These are phyloP conservation scores for Dorcus hopei DNA, from an alignment of 2,888 invertebrate species.

Conservation along the genomic window DNA sequence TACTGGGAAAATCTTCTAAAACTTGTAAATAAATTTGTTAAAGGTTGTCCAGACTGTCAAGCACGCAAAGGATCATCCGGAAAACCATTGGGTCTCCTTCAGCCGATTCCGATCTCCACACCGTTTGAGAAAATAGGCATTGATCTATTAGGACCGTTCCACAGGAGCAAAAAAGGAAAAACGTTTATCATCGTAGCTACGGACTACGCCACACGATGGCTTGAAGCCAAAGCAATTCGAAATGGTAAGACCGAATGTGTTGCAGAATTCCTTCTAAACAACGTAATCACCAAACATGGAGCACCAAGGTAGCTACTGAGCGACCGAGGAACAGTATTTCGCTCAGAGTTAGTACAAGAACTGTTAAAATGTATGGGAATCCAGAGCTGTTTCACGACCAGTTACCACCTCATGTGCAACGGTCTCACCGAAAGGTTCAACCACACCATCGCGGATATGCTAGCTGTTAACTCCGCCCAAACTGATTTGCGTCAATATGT, in stretches of 20 bases:
- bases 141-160: constrained; percentile 24
- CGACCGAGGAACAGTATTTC: neutral
- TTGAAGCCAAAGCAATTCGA: constrained; percentile 8
- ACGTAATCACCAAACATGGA: neutral
- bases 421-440: constrained; percentile 14
- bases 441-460: constrained; percentile 6
- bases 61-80: too few relatives aligned
- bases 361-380: constrained; percentile 5
- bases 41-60: too few relatives aligned
- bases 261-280: neutral
- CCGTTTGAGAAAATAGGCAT: constrained; percentile 26
- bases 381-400: neutral
- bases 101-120: too few relatives aligned
- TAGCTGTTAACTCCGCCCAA: neutral
- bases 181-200: constrained; percentile 21
- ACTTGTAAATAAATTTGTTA: too few relatives aligned
- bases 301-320: neutral
- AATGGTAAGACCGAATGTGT: constrained; percentile 12
- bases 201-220: constrained; percentile 29
- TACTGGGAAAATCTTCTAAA: too few relatives aligned
- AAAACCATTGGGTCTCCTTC: too few relatives aligned
- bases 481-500: neutral
- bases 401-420: constrained; percentile 3
- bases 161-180: too few relatives aligned
- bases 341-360: neutral